Conservation (phyloP, 2,113 vertebrate species). For the Python bivittatus region DNA sequence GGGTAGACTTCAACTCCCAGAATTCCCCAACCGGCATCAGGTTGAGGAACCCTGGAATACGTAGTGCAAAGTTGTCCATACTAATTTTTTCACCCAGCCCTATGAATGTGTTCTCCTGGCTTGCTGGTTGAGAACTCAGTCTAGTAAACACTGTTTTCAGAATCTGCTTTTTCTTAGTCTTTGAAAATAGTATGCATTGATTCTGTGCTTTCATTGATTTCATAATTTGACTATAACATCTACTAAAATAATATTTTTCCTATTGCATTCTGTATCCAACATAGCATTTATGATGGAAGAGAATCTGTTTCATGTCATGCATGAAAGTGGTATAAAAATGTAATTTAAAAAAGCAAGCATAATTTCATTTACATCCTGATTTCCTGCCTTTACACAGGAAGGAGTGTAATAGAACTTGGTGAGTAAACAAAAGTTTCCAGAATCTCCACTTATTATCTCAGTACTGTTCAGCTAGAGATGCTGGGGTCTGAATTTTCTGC, state of each 20-base stretch:
- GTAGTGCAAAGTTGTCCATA: background rate
- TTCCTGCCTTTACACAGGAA: background rate
- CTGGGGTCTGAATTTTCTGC: background rate
- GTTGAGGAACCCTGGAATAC: no score
- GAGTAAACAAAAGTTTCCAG: background rate
- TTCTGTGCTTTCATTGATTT: background rate
- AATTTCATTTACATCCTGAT: no score
- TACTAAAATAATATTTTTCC: background rate
- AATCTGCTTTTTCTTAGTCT: background rate
- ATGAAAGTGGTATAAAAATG: background rate
- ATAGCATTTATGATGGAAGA: background rate
- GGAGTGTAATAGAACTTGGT: background rate
- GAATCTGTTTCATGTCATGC: background rate
- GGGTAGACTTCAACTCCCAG: no score
- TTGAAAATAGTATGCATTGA: background rate
- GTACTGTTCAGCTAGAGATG: background rate
- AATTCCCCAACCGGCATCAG: no score
- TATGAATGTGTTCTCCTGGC: background rate
- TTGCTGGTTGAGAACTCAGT: background rate
- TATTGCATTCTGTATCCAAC: background rate
- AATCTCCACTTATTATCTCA: no score
- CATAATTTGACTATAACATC: background rate
- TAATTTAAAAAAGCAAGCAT: background rate
- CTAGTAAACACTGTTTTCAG: background rate
- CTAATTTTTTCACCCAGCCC: background rate